phyloP scores from a whole-genome alignment of 2,797 vertebrate species.

The Euphonia xanthogaster region DNA sequence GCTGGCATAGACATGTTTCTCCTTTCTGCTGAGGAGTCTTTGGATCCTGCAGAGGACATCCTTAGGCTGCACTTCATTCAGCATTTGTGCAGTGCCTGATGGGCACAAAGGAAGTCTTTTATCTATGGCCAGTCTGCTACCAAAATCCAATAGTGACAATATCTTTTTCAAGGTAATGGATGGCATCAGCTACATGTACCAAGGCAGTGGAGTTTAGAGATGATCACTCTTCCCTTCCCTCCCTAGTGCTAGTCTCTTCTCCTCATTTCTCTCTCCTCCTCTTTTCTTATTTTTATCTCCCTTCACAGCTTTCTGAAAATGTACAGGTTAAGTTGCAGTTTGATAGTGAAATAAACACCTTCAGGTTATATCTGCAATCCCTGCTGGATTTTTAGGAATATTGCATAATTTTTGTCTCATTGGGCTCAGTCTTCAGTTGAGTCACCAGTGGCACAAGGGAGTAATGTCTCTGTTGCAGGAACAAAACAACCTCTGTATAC shows the following conservation, averaged over 20 bases:
- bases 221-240: not conserved
- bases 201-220: not conserved
- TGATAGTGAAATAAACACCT: not conserved
- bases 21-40: not conserved
- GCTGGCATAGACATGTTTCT: not conserved
- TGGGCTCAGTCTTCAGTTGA: not conserved
- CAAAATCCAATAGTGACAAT: not conserved
- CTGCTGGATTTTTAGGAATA: constrained; percentile 5
- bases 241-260: not conserved
- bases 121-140: not conserved
- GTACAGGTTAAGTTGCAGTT: not conserved
- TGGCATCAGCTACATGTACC: not conserved
- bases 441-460: not conserved
- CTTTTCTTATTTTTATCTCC: not conserved
- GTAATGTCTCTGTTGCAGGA: not conserved
- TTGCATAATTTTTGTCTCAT: not conserved
- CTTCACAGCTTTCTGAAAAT: not conserved
- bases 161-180: not conserved
- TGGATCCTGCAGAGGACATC: not conserved
- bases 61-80: not conserved
- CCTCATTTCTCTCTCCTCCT: too few species aligned
- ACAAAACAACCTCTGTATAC: constrained; percentile 35
- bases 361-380: not conserved
- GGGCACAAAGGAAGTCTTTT: not conserved
- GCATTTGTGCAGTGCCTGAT: not conserved